These are phyloP conservation scores for Loxodonta africana DNA, from an alignment of 2,113 vertebrate genomes.

Conservation along the genomic window DNA sequence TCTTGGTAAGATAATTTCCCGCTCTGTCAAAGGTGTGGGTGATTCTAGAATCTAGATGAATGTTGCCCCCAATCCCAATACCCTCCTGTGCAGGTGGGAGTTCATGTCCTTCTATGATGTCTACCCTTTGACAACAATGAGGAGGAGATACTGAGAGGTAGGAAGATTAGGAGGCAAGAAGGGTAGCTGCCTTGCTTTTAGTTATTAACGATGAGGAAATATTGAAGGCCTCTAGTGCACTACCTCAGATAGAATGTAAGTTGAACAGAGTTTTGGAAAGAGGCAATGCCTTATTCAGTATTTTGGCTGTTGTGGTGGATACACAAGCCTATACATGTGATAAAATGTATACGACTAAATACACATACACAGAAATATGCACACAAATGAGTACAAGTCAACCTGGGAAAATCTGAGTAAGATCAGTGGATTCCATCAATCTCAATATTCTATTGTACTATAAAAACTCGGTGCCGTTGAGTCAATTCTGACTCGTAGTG, in stretches of 20 bases:
- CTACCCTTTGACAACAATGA: neutral
- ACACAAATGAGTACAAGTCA: neutral
- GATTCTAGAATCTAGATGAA: conserved; percentile 77
- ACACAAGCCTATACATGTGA: neutral
- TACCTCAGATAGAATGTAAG: neutral
- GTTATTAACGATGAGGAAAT: neutral
- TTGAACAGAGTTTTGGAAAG: neutral
- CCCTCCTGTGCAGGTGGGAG: neutral
- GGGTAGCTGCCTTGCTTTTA: neutral
- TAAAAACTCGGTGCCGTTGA: too few species aligned
- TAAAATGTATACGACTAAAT: neutral
- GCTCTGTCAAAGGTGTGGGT: conserved; percentile 59
- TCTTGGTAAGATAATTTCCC: conserved; percentile 66
- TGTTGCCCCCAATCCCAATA: neutral
- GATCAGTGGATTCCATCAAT: neutral
- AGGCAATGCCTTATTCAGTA: neutral
- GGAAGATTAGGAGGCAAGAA: neutral
- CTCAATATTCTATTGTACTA: neutral
- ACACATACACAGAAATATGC: neutral
- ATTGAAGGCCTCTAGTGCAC: neutral
- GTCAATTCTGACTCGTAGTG: too few species aligned
- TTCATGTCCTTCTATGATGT: neutral
- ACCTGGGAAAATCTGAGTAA: neutral
- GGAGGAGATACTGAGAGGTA: neutral
- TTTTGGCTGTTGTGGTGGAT: neutral